These are phyloP conservation scores for Cinara cedri DNA, from an alignment of 2,888 invertebrate species.

Conservation along the genomic window DNA sequence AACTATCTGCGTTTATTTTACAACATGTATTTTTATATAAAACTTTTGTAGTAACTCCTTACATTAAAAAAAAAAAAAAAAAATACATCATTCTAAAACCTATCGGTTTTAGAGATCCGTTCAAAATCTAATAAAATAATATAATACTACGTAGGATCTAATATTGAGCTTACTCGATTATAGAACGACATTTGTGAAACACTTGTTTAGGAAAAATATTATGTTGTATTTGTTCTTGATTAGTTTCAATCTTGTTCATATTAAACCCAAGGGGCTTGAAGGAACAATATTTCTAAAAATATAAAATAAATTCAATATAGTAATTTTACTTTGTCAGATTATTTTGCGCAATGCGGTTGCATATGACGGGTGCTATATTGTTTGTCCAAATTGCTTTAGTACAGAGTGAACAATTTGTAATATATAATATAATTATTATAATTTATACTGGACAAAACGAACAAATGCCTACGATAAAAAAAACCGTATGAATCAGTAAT, in stretches of 20 bases:
- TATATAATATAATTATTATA: too few relatives aligned
- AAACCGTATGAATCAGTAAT: too few relatives aligned
- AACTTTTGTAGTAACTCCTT: not conserved
- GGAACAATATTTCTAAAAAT: conserved; percentile 13
- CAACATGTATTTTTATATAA: too few relatives aligned
- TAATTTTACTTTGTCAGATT: not conserved
- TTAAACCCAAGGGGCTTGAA: conserved; percentile 9
- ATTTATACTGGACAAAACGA: too few relatives aligned
- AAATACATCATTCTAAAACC: not conserved
- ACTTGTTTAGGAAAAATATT: not conserved
- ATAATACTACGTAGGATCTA: not conserved
- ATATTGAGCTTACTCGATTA: not conserved
- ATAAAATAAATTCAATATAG: not conserved
- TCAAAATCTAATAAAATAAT: not conserved
- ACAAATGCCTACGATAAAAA: too few relatives aligned
- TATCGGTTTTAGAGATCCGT: not conserved
- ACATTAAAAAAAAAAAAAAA: not conserved
- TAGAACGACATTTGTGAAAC: not conserved
- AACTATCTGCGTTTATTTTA: too few relatives aligned
- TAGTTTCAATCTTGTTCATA: conserved; percentile 2
- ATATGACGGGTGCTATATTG: too few relatives aligned
- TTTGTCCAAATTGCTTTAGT: too few relatives aligned
- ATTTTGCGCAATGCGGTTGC: not conserved
- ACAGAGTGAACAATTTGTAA: too few relatives aligned
- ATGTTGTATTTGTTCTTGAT: conserved; percentile 23